Conservation (phyloP, 1,140 invertebrate genomes). For the Chironomus tepperi region DNA sequence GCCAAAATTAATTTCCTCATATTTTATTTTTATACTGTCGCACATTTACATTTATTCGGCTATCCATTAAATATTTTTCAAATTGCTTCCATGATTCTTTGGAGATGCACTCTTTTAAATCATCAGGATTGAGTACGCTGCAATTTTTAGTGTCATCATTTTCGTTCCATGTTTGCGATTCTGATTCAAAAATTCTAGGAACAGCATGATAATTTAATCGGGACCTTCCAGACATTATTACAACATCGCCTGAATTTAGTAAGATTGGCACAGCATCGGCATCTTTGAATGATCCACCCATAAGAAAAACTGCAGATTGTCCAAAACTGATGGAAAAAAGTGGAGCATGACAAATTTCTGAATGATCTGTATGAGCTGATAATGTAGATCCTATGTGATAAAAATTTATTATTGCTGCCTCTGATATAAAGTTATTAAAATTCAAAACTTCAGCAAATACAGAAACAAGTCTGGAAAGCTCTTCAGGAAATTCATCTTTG, state of each 20-base stretch:
- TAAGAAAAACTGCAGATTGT: constrained; percentile 74
- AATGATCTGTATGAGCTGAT: constrained; percentile 85
- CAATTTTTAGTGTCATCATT: constrained; percentile 4
- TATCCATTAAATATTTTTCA: constrained; percentile 46
- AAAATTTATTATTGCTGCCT: constrained; percentile 92
- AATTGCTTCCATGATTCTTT: constrained; percentile 46
- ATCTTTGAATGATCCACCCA: constrained; percentile 61
- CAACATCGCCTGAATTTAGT: constrained; percentile 69
- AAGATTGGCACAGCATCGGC: constrained; percentile 56
- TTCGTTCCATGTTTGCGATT: constrained; percentile 43
- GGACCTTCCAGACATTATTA: constrained; percentile 72
- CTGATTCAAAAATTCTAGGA: constrained; percentile 57
- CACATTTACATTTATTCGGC: constrained; percentile 69
- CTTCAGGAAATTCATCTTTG: constrained; percentile 58
- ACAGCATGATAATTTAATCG: constrained; percentile 75
- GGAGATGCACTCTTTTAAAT: constrained; percentile 34
- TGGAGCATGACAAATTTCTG: constrained; percentile 79
- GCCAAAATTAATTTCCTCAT: not conserved
- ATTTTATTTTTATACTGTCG: constrained; percentile 49
- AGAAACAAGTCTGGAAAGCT: constrained; percentile 54
- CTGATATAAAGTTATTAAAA: constrained; percentile 58
- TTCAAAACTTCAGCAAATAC: constrained; percentile 53
- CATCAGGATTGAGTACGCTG: constrained; percentile 27
- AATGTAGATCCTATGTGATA: constrained; percentile 86
- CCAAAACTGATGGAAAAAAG: constrained; percentile 81